phyloP scores from a whole-genome alignment of 37 sponge, comb jelly and placozoan genomes.

The Theonella swinhoei region DNA sequence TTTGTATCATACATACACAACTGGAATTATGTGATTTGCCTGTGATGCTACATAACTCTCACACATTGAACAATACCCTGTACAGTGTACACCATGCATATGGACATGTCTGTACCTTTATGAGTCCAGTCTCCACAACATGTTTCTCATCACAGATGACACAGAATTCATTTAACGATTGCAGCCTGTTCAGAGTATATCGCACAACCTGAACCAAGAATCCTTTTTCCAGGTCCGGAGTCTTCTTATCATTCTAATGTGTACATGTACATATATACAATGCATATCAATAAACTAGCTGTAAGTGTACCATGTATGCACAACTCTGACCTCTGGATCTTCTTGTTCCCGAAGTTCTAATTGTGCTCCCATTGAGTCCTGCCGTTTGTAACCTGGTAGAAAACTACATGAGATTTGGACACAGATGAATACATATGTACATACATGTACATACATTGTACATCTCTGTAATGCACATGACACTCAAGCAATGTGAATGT shows the following conservation, averaged over 20 bases:
- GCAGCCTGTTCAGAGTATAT: constrained; percentile 69
- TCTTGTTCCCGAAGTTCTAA: background rate
- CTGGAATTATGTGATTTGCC: too few species aligned
- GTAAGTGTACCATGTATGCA: background rate
- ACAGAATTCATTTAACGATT: constrained; percentile 84
- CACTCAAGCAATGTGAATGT: too few species aligned
- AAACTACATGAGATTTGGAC: background rate
- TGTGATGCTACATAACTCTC: background rate
- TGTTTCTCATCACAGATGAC: constrained; percentile 91
- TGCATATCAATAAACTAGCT: background rate
- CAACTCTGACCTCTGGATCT: background rate
- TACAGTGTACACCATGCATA: background rate
- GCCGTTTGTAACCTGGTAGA: constrained; percentile 12
- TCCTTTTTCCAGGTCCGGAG: constrained; percentile 60
- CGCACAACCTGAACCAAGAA: constrained; percentile 67
- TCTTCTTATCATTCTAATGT: constrained; percentile 30
- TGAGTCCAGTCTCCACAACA: constrained; percentile 56
- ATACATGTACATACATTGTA: background rate
- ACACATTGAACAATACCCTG: background rate
- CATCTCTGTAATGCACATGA: too few species aligned
- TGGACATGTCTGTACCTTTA: constrained; percentile 15
- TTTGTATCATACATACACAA: too few species aligned
- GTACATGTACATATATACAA: too few species aligned
- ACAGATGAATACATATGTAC: background rate
- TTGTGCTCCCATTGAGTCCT: constrained; percentile 39